These are phyloP conservation scores for Standfussiana lucernea DNA, from an alignment of 2,888 invertebrate species.

Conservation along the genomic window DNA sequence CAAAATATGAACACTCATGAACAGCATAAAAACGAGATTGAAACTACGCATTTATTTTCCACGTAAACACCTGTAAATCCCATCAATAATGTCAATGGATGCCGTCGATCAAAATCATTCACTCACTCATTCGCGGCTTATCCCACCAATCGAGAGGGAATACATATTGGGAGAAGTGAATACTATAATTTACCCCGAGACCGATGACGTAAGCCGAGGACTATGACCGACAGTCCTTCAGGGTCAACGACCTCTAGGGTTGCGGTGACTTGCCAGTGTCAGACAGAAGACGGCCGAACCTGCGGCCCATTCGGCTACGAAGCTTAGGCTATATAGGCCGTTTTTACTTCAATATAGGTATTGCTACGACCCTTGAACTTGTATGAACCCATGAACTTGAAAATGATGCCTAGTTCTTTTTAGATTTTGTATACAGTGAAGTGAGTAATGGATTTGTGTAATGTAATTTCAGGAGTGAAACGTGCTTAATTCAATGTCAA, in stretches of 20 bases:
- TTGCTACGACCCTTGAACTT: slow-evolving; percentile 31
- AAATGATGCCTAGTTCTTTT: slow-evolving; percentile 34
- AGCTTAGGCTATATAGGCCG: slow-evolving; percentile 54
- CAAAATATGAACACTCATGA: slow-evolving; percentile 37
- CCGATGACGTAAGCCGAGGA: slow-evolving; percentile 61
- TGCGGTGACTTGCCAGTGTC: slow-evolving; percentile 71
- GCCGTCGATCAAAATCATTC: slow-evolving; percentile 60
- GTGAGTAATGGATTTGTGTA: slow-evolving; percentile 17
- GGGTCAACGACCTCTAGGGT: slow-evolving; percentile 67
- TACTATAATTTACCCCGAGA: slow-evolving; percentile 50
- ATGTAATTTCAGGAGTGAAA: slow-evolving; percentile 35
- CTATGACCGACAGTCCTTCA: slow-evolving; percentile 64
- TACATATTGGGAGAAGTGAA: slow-evolving; percentile 35
- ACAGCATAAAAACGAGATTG: slow-evolving; percentile 36
- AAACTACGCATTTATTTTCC: slow-evolving; percentile 56
- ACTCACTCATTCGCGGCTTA: slow-evolving; percentile 58
- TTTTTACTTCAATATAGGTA: slow-evolving; percentile 41
- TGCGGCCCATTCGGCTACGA: slow-evolving; percentile 41
- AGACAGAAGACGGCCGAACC: slow-evolving; percentile 64
- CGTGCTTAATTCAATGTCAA: slow-evolving; percentile 47
- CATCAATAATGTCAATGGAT: slow-evolving; percentile 62
- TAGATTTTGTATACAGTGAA: slow-evolving; percentile 23
- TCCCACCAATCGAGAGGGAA: slow-evolving; percentile 33
- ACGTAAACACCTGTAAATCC: slow-evolving; percentile 51
- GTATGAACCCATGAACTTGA: slow-evolving; percentile 55